Percentiles rank a stretch among this genome's conserved stretches.
Conservation (phyloP, 2,888 invertebrate species). For the Horisme vitalbata region DNA sequence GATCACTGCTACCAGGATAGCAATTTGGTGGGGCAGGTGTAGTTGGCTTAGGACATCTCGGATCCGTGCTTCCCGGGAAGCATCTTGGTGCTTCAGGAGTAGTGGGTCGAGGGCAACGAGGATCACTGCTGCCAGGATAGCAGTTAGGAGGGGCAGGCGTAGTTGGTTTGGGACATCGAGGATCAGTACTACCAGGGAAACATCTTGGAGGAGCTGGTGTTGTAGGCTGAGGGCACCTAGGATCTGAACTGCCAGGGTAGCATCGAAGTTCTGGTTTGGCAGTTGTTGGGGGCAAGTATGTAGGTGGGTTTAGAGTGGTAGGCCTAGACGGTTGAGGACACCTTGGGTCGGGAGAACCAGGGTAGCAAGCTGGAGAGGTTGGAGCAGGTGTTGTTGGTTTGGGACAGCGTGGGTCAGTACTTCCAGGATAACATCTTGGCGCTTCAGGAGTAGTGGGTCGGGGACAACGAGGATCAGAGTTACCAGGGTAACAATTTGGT, state of each 20-base stretch:
- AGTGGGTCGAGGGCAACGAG: conserved; percentile 42
- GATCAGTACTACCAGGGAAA: conserved; percentile 48
- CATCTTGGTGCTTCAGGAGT: conserved; percentile 34
- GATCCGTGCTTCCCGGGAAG: conserved; percentile 35
- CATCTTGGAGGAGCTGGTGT: conserved; percentile 39
- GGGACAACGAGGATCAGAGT: conserved; percentile 43
- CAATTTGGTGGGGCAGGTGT: conserved; percentile 38
- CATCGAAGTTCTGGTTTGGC: conserved; percentile 26
- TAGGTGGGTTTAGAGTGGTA: conserved; percentile 46
- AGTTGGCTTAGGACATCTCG: conserved; percentile 30
- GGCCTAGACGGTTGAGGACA: conserved; percentile 47
- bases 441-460: conserved; percentile 42
- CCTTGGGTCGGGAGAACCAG: conserved; percentile 41
- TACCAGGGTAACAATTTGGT: conserved; percentile 42
- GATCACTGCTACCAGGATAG: conserved; percentile 52
- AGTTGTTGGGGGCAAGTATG: conserved; percentile 42
- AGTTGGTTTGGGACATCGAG: conserved; percentile 45
- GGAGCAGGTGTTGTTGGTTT: conserved; percentile 40
- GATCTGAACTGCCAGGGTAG: conserved; percentile 36
- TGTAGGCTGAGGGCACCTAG: conserved; percentile 35
- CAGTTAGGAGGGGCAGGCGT: conserved; percentile 40
- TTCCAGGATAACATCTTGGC: conserved; percentile 45
- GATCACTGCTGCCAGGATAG: conserved; percentile 35
- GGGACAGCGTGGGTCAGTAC: conserved; percentile 42
- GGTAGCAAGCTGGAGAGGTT: conserved; percentile 37